Evolutionary conservation across 2,113 vertebrate genomes (phyloP).

Genomic region (Corydoras sp.): DNA sequence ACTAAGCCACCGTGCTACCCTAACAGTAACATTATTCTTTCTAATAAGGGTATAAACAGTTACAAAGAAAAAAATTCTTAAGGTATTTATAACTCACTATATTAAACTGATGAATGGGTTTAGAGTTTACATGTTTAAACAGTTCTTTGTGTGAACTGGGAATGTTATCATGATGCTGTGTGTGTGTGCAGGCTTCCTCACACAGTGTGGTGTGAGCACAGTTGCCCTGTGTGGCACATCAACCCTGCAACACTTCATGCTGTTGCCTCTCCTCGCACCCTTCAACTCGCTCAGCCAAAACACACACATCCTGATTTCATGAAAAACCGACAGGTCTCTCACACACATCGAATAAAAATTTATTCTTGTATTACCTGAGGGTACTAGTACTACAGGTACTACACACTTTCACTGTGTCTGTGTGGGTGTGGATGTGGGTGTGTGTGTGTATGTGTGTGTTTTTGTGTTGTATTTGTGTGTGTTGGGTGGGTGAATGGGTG

Average conservation of each 20-base stretch:
- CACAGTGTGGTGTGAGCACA: constrained; percentile 40
- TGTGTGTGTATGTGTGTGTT: constrained; percentile 1
- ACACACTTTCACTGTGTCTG: too few species aligned
- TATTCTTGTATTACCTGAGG: background rate
- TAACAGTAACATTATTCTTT: too few species aligned
- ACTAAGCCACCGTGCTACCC: too few species aligned
- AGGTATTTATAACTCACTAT: too few species aligned
- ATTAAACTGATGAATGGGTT: too few species aligned
- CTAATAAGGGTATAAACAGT: too few species aligned
- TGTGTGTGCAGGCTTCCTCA: constrained; percentile 48
- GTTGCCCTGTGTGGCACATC: constrained; percentile 53
- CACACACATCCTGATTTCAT: constrained; percentile 46
- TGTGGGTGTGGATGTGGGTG: background rate
- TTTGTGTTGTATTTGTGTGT: background rate
- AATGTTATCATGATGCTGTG: background rate
- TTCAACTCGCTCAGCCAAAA: constrained; percentile 59
- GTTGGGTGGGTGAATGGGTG: too few species aligned
- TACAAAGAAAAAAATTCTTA: too few species aligned
- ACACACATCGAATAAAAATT: background rate
- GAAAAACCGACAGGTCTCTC: constrained; percentile 49
- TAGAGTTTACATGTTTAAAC: too few species aligned
- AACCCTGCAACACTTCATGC: constrained; percentile 15
- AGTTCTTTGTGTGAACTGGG: too few species aligned
- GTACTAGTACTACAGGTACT: too few species aligned
- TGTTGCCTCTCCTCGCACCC: constrained; percentile 46